Base-by-base conservation (phyloP, 2,888 invertebrate genomes). In the Leptinotarsa peninsularis region DNA sequence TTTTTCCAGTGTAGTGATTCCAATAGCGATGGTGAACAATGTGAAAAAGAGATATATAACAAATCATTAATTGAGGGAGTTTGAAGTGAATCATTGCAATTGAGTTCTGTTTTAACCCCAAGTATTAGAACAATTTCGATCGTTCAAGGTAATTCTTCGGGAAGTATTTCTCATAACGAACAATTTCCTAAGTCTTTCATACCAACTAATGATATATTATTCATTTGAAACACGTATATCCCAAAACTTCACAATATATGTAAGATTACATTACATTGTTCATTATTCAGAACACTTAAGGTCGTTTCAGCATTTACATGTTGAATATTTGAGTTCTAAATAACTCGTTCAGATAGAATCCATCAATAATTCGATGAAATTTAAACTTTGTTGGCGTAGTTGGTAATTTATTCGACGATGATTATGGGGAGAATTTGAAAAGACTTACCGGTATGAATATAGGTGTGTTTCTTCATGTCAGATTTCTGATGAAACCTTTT, bases 381-480 rank as follows among this genome's bases (percentile, higher is more conserved):
- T 79, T 80, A 80, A 80, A 80, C 77, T 79, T 78, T 80, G 76
- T 79, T 75, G 75, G 71, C 67, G 71, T 73, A 76, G 76, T 73
- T 63, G 73, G 71, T 76, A 78, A 80, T 77, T 77, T 77, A 71
- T 74, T 76, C 67, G 76, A 70, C 33, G 52, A 63, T 63, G 73
- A 73, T 76, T 79, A 78, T 67, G 49, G 58, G 27, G 58, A 66
- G 43, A 73, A 67, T 50, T 27, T 43, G 50, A 50, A 69, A 69
- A 60, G 49, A 78, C 94, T 93, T 87, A 95, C 95, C 95, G 85
- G 95, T 95, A 87, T 95, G 95, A 80, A 95, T 98, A 88, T 98
- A 99, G 50, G 98, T 99, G 90, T 99, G 99, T 87, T 99, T 99
- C 91, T 99, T 99, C 99, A 99, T 99, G 89, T 99, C 99, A 74